Evolutionary conservation across 1,140 invertebrate species (phyloP).

Genomic region (Calephelis nemesis): DNA sequence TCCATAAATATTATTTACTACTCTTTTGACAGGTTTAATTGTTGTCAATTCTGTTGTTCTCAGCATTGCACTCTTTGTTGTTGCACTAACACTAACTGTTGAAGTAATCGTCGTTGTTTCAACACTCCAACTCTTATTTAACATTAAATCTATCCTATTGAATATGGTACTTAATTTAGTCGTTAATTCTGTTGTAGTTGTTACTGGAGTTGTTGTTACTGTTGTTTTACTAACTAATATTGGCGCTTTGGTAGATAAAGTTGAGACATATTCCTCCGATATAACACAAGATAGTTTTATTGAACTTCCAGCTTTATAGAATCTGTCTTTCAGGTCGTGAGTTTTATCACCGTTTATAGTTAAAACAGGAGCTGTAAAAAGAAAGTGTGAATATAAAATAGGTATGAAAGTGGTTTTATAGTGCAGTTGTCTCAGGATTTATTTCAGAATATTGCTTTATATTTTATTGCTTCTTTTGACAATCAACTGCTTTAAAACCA

Average conservation of each 20-base stretch:
- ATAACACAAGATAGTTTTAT: constrained; percentile 84
- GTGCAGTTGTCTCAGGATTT: background rate
- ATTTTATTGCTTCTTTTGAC: no score
- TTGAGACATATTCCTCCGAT: constrained; percentile 59
- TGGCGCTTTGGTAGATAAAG: constrained; percentile 51
- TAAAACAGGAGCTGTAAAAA: constrained; percentile 81
- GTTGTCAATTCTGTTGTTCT: constrained; percentile 61
- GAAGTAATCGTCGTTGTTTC: constrained; percentile 68
- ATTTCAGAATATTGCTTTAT: background rate
- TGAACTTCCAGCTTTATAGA: constrained; percentile 86
- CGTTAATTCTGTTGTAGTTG: constrained; percentile 62
- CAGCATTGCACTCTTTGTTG: constrained; percentile 53
- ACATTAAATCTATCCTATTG: constrained; percentile 73
- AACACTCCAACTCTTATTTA: constrained; percentile 75
- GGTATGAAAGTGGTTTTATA: constrained; percentile 10
- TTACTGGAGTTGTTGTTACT: constrained; percentile 42
- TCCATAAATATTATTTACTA: constrained; percentile 74
- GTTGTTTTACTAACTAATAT: constrained; percentile 47
- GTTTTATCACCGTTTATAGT: constrained; percentile 84
- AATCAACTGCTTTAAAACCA: no score
- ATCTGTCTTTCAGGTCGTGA: constrained; percentile 83
- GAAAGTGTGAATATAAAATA: constrained; percentile 23
- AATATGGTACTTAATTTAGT: constrained; percentile 69
- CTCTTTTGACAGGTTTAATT: constrained; percentile 59
- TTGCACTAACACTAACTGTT: constrained; percentile 68